Conservation (phyloP, 2,113 vertebrate species). For the Hydrolagus affinis region DNA sequence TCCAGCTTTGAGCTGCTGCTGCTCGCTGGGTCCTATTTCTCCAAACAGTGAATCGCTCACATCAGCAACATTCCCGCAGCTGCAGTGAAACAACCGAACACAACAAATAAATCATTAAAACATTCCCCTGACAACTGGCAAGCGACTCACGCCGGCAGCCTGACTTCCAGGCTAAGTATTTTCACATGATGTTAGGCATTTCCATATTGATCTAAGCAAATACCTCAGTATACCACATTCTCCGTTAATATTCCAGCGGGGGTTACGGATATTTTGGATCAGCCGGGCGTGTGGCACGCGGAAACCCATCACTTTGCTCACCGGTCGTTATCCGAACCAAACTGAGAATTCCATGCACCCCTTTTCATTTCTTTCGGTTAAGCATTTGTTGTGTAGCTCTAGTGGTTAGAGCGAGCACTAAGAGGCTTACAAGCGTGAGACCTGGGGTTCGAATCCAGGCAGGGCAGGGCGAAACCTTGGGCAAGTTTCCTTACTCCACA, state of each 20-base stretch:
- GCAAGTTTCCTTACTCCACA: no score
- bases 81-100: neutral
- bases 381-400: no score
- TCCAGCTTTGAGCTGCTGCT: neutral
- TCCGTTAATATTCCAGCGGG: neutral
- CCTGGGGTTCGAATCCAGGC: no score
- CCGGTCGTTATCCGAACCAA: no score
- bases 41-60: neutral
- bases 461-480: no score
- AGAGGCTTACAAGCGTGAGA: no score
- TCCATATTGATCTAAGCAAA: neutral
- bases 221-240: constrained; percentile 13
- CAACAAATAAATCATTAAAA: constrained; percentile 32
- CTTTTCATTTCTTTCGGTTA: no score
- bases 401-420: no score
- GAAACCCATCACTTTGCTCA: no score
- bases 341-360: no score
- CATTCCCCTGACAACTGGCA: neutral
- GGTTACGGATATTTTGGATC: neutral
- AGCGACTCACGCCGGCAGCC: neutral
- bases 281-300: no score
- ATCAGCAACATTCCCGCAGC: constrained; percentile 1
- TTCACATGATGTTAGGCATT: constrained; percentile 9
- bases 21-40: neutral
- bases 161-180: neutral